Evolutionary conservation across 2,888 invertebrate genomes (phyloP), one percentile per base, ranked within the genome.

Genomic region (Orgyia antiqua): DNA sequence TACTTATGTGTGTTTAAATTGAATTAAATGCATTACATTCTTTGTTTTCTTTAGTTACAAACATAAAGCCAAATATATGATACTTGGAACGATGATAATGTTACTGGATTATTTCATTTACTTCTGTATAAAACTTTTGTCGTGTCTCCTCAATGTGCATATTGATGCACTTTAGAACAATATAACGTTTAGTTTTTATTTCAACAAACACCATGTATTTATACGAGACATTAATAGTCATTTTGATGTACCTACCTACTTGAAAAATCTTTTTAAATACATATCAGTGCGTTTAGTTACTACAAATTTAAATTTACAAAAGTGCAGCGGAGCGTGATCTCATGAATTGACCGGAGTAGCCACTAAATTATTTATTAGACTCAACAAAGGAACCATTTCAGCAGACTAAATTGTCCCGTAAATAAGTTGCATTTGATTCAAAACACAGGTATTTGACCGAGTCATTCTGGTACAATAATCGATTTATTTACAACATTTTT

Each of bases 401-500:
- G 57, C 51, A 57, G 56, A 66, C 66, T 65, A 69, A 76, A 79
- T 74, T 48, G 63, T 58, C 51, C 51, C 57, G 55, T 23, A 52
- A 67, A 61, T 54, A 59, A 60, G 67, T 66, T 62, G 61, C 45
- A 60, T 68, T 67, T 75, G 70, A 77, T 77, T 78, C 73, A 65
- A 70, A 74, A 65, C 58, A 53, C 73, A 80, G 78, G 78, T 79
- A 77, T 73, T 78, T 79, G 78, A 77, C 78, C 79, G 77, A 65
- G 52, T 64, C 52, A 58, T 38, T 42, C 45, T 48, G 55, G 58
- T 61, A 8, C 6, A 23, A 10, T 71, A 73, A 80, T 69, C 64
- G 70, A 48, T 53, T 61, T 73, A 74, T 72, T 74, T 72, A 72
- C 55, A 66, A 64, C 56, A 54, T 9, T 56, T 63, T n/a, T n/a